Evolutionary conservation across 2,888 invertebrate genomes (phyloP).

Genomic region (Coronaproctus castanopsis): DNA sequence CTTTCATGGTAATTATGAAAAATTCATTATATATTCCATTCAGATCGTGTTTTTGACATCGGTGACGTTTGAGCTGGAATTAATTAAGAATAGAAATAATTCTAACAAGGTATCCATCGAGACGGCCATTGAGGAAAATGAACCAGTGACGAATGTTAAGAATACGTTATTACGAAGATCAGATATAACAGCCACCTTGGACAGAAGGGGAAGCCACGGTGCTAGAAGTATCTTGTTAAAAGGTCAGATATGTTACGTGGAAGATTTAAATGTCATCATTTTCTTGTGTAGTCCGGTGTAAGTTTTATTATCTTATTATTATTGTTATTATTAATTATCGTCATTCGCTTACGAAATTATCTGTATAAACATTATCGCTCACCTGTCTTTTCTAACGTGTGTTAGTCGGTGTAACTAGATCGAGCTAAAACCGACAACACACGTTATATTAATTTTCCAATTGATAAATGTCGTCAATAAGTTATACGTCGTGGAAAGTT

Average conservation of each 20-base stretch:
- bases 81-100: slow-evolving; percentile 31
- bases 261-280: slow-evolving; percentile 58
- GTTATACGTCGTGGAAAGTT: no score
- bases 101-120: not conserved
- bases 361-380: no score
- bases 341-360: no score
- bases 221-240: slow-evolving; percentile 52
- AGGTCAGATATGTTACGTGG: slow-evolving; percentile 66
- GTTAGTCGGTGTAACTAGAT: no score
- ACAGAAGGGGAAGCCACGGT: slow-evolving; percentile 43
- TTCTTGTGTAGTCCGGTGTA: slow-evolving; percentile 76
- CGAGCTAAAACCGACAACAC: no score
- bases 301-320: slow-evolving; percentile 26
- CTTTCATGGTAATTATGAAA: no score
- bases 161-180: slow-evolving; percentile 7
- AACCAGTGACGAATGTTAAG: slow-evolving; percentile 2
- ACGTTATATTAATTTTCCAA: no score
- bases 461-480: no score
- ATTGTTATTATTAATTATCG: not conserved
- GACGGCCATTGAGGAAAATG: slow-evolving; percentile 5
- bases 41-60: slow-evolving; percentile 58
- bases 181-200: slow-evolving; percentile 23
- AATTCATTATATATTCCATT: slow-evolving; percentile 14
- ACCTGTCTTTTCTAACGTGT: no score
- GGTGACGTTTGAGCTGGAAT: slow-evolving; percentile 67